Base-by-base conservation (phyloP, 2,888 invertebrate genomes). In the Brachynemurus nebulosus region DNA sequence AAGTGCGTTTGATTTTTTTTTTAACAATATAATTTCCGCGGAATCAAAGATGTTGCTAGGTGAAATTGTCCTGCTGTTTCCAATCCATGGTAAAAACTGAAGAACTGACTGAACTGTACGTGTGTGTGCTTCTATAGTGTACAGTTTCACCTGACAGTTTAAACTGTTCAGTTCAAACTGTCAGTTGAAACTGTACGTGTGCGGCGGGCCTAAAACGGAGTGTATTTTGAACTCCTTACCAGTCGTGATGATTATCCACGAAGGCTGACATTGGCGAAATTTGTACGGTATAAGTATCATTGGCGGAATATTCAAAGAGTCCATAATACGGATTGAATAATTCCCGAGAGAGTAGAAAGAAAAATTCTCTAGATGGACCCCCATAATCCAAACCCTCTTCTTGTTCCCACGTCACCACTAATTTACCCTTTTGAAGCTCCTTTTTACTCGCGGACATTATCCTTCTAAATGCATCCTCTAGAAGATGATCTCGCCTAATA, bases 321-420 rank as follows among this genome's bases (percentile, higher is more conserved):
- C 96, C 96, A 57, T 97, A 96, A 65, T 96, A 96, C 0, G 97
- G 97, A 71, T 97, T 96, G 69, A 97, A 97, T 8, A 97, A 74
- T 62, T 97, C 93, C 43, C 96, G 72, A 1, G 95, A 96, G n/a
- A 97, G 71, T 20, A 97, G 76, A 66, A 95, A 96, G 76, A 97
- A 97, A 69, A 97, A 95, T 68, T 97, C 97, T 20, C 95, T 72
- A 9, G 93, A 93, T 2, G 96, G 96, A 1, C 97, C 97, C 36
- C 97, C 96, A 64, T 97, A 97, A 69, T 97, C 97, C 47, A 97
- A 68, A 21, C 95, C 96, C 62, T 96, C 95, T 62, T 97, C 97
- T 41, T 92, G 91, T 60, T 88, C 88, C 77, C 88, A 89, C 9
- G 89, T 79, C 16, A 97, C 92, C 57, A 91, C 92, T 21, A 97